phyloP scores from a whole-genome alignment of 2,888 invertebrate species.

The Resseliella maxima region DNA sequence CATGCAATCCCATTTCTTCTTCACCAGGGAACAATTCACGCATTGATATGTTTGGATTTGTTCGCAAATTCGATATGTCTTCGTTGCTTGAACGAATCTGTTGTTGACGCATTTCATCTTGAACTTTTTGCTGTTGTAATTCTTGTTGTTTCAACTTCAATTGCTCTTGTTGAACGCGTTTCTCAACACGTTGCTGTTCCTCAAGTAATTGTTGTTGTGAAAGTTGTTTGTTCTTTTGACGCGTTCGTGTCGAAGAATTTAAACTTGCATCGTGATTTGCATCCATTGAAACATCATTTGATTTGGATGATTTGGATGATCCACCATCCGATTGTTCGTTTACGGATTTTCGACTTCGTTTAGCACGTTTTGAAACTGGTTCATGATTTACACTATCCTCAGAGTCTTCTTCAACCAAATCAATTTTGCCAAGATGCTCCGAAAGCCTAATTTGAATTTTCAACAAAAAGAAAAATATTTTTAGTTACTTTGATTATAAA shows the following conservation, averaged over 20 bases:
- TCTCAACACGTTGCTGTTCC: constrained; percentile 57
- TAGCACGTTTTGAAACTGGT: constrained; percentile 63
- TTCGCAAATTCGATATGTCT: constrained; percentile 66
- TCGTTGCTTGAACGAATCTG: constrained; percentile 57
- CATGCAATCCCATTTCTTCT: constrained; percentile 82
- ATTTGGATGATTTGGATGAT: background rate
- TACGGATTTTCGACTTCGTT: constrained; percentile 67
- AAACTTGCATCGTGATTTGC: constrained; percentile 23
- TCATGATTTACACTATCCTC: constrained; percentile 62
- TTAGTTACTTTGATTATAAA: no score
- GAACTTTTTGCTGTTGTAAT: constrained; percentile 45
- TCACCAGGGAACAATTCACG: constrained; percentile 85
- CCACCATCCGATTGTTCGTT: constrained; percentile 61
- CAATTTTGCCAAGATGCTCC: constrained; percentile 77
- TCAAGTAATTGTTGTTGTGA: constrained; percentile 52
- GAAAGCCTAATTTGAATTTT: constrained; percentile 72
- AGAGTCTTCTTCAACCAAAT: constrained; percentile 66
- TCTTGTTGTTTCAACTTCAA: constrained; percentile 59
- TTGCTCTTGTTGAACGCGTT: constrained; percentile 60
- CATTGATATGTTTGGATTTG: constrained; percentile 84
- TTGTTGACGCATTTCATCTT: constrained; percentile 60
- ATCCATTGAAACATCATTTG: constrained; percentile 54
- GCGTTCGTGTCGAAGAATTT: constrained; percentile 58
- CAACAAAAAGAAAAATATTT: background rate
- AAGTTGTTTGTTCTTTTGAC: constrained; percentile 55